Base-by-base conservation (phyloP, 2,797 vertebrate genomes). In the Microchirus variegatus region DNA sequence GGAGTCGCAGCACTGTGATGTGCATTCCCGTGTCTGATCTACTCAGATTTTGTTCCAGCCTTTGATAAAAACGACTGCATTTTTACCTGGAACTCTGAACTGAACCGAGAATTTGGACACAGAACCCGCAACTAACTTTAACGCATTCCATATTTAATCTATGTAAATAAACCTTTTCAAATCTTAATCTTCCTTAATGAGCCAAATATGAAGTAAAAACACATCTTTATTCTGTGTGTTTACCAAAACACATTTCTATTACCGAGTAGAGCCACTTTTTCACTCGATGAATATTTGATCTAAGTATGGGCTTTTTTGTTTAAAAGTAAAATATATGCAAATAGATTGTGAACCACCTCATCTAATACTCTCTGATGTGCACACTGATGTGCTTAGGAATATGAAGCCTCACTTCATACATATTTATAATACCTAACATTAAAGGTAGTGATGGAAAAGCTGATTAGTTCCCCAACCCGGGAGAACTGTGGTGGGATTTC, bases 371-470 rank as follows among this genome's bases (percentile, higher is more conserved):
- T 74, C 52, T 66, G 73, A 49, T 63, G 56, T 69, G 74, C 57
- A 59, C 82, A 72, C 64, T 77, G 76, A 77, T 75, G 50, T 75
- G 63, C 81, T 78, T 70, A 69, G 65, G 43, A 75, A 70, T 65
- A 59, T 60, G 62, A 74, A 73, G 57, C 71, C 66, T 68, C 59
- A 45, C 63, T 75, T 83, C 72, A 85, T 85, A 57, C 70, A 87
- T 88, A 84, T 87, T 87, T 74, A 84, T 81, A 49, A 58, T 36
- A 60, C 47, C 59, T 69, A 51, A 60, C 67, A 72, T 83, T 77
- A 86, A 77, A 78, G 56, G 52, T 66, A 55, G 55, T 68, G 53
- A 77, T 82, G 43, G 62, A 77, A 63, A 77, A 71, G 61, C 46
- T 73, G 62, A 83, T 80, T 78, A 75, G 59, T 53, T 18, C 65